A percentile compares a stretch with the other conserved stretches of the same genome.
Evolutionary conservation across 1,140 invertebrate species (phyloP).

Genomic region (Linepithema humile): DNA sequence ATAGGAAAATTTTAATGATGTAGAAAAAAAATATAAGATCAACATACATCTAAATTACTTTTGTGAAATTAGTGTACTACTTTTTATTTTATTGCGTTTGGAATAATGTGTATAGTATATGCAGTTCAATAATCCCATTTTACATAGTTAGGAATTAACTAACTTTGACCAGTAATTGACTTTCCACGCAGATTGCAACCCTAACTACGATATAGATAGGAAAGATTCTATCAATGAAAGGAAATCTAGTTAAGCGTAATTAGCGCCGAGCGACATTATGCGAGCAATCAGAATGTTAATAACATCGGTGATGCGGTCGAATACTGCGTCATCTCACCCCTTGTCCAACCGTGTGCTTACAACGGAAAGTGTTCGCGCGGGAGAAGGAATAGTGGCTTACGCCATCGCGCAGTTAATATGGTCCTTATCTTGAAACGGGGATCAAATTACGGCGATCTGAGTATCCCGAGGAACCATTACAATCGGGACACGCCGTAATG

Average conservation of each 20-base stretch:
- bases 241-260: neutral
- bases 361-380: slow-evolving; percentile 20
- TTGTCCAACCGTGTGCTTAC: neutral
- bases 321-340: neutral
- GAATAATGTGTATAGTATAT: neutral
- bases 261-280: neutral
- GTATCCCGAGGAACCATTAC: slow-evolving; percentile 41
- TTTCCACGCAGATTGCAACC: neutral
- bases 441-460: slow-evolving; percentile 51
- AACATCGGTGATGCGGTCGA: neutral
- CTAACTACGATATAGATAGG: neutral
- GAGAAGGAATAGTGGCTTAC: slow-evolving; percentile 2
- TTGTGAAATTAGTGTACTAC: neutral
- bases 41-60: too few species aligned
- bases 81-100: neutral
- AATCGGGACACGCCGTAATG: slow-evolving; percentile 49
- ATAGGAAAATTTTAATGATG: too few species aligned
- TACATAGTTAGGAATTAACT: neutral
- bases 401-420: slow-evolving; percentile 39
- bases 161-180: neutral
- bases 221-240: too few species aligned
- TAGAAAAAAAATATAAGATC: too few species aligned
- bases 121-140: neutral
- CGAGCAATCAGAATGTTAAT: slow-evolving; percentile 42
- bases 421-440: slow-evolving; percentile 45